These are phyloP conservation scores for Puntigrus tetrazona DNA, from an alignment of 2,113 vertebrate species.

Conservation along the genomic window DNA sequence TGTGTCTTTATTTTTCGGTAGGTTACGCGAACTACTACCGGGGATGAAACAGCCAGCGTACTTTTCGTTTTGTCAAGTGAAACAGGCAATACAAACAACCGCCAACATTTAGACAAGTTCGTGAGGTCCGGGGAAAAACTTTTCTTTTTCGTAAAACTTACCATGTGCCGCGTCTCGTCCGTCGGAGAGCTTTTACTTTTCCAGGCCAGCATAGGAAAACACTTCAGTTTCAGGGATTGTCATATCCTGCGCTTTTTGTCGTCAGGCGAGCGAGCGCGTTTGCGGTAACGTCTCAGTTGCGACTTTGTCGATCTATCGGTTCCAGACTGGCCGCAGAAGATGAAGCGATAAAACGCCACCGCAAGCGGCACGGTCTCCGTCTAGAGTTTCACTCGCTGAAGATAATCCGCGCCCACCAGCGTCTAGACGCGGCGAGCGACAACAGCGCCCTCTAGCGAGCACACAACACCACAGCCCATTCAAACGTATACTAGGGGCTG, in stretches of 20 bases:
- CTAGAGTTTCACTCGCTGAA: conserved; percentile 7
- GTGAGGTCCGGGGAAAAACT: conserved; percentile 1
- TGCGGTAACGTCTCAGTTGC: neutral
- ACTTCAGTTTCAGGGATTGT: neutral
- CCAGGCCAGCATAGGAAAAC: conserved; percentile 14
- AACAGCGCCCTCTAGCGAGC: neutral
- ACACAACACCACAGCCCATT: neutral
- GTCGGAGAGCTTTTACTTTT: conserved; percentile 19
- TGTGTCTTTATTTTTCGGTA: neutral
- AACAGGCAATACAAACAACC: neutral
- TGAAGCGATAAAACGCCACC: conserved; percentile 9
- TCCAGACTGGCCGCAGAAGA: neutral
- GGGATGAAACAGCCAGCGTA: neutral
- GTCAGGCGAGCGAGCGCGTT: neutral
- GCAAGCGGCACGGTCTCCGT: neutral
- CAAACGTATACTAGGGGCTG: neutral
- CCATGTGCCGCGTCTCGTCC: conserved; percentile 26
- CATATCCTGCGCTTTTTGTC: conserved; percentile 1
- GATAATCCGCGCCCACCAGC: conserved; percentile 32
- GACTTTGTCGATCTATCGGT: neutral
- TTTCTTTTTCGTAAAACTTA: conserved; percentile 29
- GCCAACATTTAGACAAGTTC: neutral
- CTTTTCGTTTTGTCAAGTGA: neutral
- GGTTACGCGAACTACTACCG: neutral
- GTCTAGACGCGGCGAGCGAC: neutral